These are phyloP conservation scores for Enteromius paludinosus DNA, from an alignment of 2,797 vertebrate species.

Conservation along the genomic window DNA sequence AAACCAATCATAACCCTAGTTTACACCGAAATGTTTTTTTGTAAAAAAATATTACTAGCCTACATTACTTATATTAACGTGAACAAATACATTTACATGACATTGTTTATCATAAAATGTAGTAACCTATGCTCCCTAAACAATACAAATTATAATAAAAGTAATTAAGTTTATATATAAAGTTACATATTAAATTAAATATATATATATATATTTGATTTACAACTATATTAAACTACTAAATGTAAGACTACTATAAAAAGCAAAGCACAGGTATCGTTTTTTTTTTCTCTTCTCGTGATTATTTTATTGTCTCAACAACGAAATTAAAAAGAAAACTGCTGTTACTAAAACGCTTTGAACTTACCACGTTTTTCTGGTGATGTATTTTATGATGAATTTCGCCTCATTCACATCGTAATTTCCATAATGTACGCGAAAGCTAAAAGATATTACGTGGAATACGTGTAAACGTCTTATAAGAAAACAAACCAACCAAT, in stretches of 20 bases:
- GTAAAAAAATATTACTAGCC: too few relatives aligned
- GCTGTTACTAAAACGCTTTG: neutral
- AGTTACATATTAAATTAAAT: too few relatives aligned
- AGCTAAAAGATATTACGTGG: neutral
- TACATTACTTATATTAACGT: neutral
- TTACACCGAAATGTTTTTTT: neutral
- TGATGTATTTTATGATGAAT: neutral
- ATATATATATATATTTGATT: neutral
- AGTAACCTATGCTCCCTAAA: neutral
- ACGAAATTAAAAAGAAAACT: neutral
- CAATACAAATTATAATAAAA: neutral
- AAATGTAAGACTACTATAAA: neutral
- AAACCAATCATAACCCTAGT: neutral
- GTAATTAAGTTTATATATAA: neutral
- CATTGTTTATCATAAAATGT: neutral
- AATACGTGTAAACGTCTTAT: neutral
- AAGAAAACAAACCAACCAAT: neutral
- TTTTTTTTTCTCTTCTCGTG: neutral
- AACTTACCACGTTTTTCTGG: slow-evolving; percentile 21
- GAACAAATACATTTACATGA: neutral
- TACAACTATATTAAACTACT: neutral
- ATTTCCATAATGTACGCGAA: neutral
- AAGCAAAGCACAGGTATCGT: too few relatives aligned
- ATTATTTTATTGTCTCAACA: neutral
- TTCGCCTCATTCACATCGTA: neutral